These are phyloP conservation scores for Sialis lutaria DNA, from an alignment of 2,888 invertebrate genomes.

Conservation along the genomic window DNA sequence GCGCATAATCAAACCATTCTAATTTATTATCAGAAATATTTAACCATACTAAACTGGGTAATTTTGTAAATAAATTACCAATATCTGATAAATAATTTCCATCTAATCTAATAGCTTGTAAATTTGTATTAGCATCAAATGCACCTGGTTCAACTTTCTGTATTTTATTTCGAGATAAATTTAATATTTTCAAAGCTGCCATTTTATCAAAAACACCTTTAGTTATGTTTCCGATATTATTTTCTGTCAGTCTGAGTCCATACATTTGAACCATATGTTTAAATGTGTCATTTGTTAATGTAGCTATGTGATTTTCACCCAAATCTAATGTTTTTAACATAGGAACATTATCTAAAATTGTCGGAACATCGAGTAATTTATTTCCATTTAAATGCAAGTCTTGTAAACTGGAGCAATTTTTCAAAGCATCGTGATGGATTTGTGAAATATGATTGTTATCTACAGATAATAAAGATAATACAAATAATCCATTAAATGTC, in stretches of 20 bases:
- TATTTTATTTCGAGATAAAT: conserved; percentile 69
- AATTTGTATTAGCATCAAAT: conserved; percentile 58
- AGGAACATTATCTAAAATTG: conserved; percentile 54
- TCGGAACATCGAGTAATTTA: conserved; percentile 55
- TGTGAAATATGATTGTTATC: conserved; percentile 63
- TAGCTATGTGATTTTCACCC: conserved; percentile 68
- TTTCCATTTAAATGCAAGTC: conserved; percentile 73
- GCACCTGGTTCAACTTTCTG: conserved; percentile 59
- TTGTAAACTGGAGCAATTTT: conserved; percentile 62
- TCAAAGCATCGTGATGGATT: conserved; percentile 57
- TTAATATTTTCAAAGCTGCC: conserved; percentile 61
- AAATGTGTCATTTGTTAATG: conserved; percentile 64
- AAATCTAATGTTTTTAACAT: conserved; percentile 65
- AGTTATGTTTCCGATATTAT: conserved; percentile 62
- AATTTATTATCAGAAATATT: conserved; percentile 75
- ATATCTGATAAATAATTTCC: conserved; percentile 68
- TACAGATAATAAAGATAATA: conserved; percentile 56
- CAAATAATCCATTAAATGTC: conserved; percentile 59
- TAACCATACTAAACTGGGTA: conserved; percentile 68
- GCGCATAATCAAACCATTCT: conserved; percentile 69
- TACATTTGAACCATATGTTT: conserved; percentile 63
- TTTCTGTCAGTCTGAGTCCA: conserved; percentile 67
- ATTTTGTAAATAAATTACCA: conserved; percentile 58
- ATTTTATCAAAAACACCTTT: conserved; percentile 67
- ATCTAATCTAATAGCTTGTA: conserved; percentile 66